Evolutionary conservation across 1,140 invertebrate genomes (phyloP).

Genomic region (Adoxophyes honmai): DNA sequence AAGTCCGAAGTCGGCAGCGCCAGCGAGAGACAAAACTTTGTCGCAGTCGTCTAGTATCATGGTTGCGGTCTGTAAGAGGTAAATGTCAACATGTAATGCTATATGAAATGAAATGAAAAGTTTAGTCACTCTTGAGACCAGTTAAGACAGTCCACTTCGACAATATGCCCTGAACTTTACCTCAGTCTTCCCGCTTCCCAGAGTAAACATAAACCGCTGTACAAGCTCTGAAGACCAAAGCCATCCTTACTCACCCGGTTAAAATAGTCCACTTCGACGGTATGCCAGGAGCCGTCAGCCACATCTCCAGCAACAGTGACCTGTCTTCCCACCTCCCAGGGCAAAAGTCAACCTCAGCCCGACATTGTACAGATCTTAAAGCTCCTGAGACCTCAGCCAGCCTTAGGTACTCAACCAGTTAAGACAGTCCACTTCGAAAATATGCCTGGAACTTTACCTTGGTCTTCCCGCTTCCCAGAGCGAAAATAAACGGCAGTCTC

Average conservation of each 20-base stretch:
- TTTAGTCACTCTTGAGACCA: too few relatives aligned
- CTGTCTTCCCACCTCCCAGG: constrained; percentile 87
- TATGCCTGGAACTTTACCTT: constrained; percentile 94
- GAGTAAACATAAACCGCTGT: too few relatives aligned
- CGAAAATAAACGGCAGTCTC: constrained; percentile 96
- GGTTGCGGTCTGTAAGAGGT: constrained; percentile 84
- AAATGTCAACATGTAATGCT: too few relatives aligned
- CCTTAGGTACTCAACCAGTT: constrained; percentile 85
- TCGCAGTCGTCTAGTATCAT: constrained; percentile 95
- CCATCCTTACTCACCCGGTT: constrained; percentile 83
- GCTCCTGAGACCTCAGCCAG: neutral
- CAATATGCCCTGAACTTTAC: too few relatives aligned
- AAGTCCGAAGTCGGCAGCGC: constrained; percentile 84
- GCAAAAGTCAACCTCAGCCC: constrained; percentile 97
- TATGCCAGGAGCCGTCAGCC: constrained; percentile 95
- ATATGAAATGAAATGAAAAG: too few relatives aligned
- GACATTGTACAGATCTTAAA: too few relatives aligned
- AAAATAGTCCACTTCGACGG: constrained; percentile 91
- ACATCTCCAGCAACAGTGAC: constrained; percentile 86
- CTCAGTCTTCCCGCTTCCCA: too few relatives aligned
- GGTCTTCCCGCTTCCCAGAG: constrained; percentile 88
- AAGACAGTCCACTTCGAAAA: constrained; percentile 90
- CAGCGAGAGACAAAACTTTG: constrained; percentile 86
- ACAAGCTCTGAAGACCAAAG: neutral
- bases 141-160: too few relatives aligned